A percentile compares a stretch with the other conserved stretches of the same genome.
These are phyloP conservation scores for Cassiopea xamachana DNA, from an alignment of 30 jellyfish, hydroid and myxozoan genomes.

Conservation along the genomic window DNA sequence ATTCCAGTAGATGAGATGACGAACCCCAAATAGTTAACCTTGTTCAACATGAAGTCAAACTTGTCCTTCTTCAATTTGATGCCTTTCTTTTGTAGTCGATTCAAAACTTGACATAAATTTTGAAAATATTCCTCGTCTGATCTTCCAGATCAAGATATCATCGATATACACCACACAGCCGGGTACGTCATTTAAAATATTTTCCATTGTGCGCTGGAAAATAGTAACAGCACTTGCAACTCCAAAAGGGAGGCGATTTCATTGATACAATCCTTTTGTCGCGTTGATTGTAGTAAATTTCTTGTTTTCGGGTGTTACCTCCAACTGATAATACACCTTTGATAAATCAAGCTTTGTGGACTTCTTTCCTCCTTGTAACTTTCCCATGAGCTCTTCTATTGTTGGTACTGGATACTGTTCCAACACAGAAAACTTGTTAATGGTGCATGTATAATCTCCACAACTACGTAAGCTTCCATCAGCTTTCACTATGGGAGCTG, in stretches of 20 bases:
- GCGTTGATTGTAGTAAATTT: neutral
- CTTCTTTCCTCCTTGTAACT: constrained; percentile 44
- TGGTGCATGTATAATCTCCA: constrained; percentile 42
- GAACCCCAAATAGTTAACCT: constrained; percentile 33
- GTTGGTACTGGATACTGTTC: constrained; percentile 65
- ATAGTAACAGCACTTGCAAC: constrained; percentile 30
- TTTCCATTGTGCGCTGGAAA: constrained; percentile 59
- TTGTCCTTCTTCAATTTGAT: neutral
- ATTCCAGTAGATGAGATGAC: constrained; percentile 22
- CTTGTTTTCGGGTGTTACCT: neutral
- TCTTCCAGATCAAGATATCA: constrained; percentile 30
- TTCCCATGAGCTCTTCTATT: constrained; percentile 52
- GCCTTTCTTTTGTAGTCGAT: neutral
- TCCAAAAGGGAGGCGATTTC: constrained; percentile 22
- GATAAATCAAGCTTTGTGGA: constrained; percentile 64
- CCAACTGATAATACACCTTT: constrained; percentile 20
- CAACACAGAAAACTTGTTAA: constrained; percentile 18
- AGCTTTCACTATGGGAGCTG: constrained; percentile 42
- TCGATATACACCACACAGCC: constrained; percentile 26
- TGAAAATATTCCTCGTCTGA: constrained; percentile 31
- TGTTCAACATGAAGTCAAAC: constrained; percentile 3
- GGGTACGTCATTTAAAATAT: constrained; percentile 24
- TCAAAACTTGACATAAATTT: constrained; percentile 18
- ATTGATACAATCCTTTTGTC: constrained; percentile 40
- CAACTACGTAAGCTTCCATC: constrained; percentile 35